Evolutionary conservation across 1,140 invertebrate species (phyloP).

Genomic region (Amyelois transitella): DNA sequence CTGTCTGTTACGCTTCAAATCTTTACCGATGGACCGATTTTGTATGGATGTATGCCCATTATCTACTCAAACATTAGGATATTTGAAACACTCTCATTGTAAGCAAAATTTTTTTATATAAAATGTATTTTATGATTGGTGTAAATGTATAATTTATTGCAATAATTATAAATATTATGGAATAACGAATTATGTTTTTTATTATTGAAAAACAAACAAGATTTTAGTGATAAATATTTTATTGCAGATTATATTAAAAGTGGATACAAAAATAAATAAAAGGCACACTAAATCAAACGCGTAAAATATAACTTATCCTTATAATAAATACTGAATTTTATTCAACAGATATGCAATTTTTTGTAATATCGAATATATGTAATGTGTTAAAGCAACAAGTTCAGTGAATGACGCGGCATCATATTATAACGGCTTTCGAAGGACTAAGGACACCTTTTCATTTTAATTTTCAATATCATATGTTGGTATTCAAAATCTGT

Average conservation of each 20-base stretch:
- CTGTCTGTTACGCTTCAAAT: not conserved
- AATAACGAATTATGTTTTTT: not conserved
- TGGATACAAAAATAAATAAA: conserved; percentile 60
- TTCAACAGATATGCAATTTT: not conserved
- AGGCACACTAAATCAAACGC: not conserved
- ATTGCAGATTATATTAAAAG: conserved; percentile 40
- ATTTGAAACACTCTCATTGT: not conserved
- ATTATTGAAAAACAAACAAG: conserved; percentile 8
- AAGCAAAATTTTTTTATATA: not conserved
- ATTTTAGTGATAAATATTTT: conserved; percentile 41
- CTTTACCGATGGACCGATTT: not conserved
- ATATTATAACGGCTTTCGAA: not conserved
- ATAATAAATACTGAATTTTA: conserved; percentile 11
- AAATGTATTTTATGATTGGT: not conserved
- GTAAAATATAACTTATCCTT: conserved; percentile 9
- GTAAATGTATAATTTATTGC: conserved; percentile 8
- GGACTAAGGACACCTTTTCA: not conserved
- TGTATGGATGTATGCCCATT: not conserved
- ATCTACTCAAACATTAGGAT: not conserved
- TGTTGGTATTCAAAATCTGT: too few relatives aligned
- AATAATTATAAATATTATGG: conserved; percentile 6
- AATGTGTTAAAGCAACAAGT: not conserved
- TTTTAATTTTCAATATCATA: too few relatives aligned
- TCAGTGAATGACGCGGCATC: not conserved
- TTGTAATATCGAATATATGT: not conserved